These are phyloP conservation scores for Epinephelus coioides DNA, from an alignment of 2,797 vertebrate genomes.

Conservation along the genomic window DNA sequence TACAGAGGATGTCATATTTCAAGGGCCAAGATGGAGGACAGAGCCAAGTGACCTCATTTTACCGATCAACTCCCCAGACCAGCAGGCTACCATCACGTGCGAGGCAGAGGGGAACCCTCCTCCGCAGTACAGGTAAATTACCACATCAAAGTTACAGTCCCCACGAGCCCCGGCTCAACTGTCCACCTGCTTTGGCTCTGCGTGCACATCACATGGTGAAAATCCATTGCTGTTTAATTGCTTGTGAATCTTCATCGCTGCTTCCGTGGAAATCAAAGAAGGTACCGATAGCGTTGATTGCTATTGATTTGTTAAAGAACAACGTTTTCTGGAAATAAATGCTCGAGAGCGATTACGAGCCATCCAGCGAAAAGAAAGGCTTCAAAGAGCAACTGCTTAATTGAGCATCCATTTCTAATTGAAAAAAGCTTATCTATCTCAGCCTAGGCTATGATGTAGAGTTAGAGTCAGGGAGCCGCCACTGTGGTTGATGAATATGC, in stretches of 20 bases:
- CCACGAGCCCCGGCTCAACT: constrained; percentile 5
- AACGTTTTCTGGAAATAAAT: constrained; percentile 66
- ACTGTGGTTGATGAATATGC: constrained; percentile 65
- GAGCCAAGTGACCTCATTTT: constrained; percentile 87
- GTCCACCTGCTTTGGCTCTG: constrained; percentile 8
- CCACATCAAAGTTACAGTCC: constrained; percentile 37
- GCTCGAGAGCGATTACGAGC: constrained; percentile 59
- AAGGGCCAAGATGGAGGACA: constrained; percentile 85
- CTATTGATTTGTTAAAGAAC: constrained; percentile 71
- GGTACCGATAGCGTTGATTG: constrained; percentile 68
- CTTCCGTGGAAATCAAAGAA: constrained; percentile 66
- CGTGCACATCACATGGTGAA: constrained; percentile 21
- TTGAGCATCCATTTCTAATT: constrained; percentile 70
- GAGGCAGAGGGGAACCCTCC: constrained; percentile 82
- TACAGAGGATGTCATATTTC: constrained; percentile 84
- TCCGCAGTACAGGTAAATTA: constrained; percentile 84
- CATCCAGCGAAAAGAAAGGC: constrained; percentile 51
- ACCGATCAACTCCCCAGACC: constrained; percentile 83
- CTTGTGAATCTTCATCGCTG: constrained; percentile 64
- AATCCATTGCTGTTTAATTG: constrained; percentile 59
- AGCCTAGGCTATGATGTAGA: constrained; percentile 51
- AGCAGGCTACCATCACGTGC: constrained; percentile 82
- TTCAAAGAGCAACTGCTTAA: constrained; percentile 70
- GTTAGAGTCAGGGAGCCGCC: constrained; percentile 33
- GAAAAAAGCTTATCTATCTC: constrained; percentile 59